phyloP scores from a whole-genome alignment of 2,113 vertebrate genomes.

The Hemichromis elongatus region DNA sequence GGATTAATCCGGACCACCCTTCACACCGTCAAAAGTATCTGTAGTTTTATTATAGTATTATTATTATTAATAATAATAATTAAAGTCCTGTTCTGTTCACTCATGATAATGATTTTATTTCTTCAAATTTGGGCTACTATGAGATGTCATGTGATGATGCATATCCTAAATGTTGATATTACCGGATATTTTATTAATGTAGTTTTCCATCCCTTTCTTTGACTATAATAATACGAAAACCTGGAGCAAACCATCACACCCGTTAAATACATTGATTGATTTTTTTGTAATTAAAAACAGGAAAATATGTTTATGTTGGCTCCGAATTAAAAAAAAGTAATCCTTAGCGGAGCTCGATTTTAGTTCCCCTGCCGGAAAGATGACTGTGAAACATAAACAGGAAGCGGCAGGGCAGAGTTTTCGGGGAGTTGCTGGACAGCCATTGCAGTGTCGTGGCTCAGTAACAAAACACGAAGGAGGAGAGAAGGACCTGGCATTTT shows the following conservation, averaged over 20 bases:
- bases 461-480: conserved; percentile 67
- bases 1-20: not conserved
- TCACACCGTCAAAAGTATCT: not conserved
- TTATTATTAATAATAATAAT: not conserved
- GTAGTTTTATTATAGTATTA: not conserved
- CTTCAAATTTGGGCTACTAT: not conserved
- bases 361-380: conserved; percentile 45
- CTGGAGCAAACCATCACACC: not conserved
- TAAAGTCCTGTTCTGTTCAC: not conserved
- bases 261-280: not conserved
- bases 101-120: not conserved
- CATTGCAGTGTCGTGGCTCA: conserved; percentile 82
- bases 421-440: conserved; percentile 61
- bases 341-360: not conserved
- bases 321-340: not conserved
- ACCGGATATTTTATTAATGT: not conserved
- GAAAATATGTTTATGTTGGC: not conserved
- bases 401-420: conserved; percentile 63
- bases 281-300: too few relatives aligned
- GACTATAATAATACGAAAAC: not conserved
- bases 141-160: not conserved
- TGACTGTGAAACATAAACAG: conserved; percentile 64
- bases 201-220: not conserved
- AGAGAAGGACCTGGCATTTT: conserved; percentile 44
- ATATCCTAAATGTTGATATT: not conserved